These are phyloP conservation scores for Corythaeola cristata DNA, from an alignment of 2,113 vertebrate species.

Conservation along the genomic window DNA sequence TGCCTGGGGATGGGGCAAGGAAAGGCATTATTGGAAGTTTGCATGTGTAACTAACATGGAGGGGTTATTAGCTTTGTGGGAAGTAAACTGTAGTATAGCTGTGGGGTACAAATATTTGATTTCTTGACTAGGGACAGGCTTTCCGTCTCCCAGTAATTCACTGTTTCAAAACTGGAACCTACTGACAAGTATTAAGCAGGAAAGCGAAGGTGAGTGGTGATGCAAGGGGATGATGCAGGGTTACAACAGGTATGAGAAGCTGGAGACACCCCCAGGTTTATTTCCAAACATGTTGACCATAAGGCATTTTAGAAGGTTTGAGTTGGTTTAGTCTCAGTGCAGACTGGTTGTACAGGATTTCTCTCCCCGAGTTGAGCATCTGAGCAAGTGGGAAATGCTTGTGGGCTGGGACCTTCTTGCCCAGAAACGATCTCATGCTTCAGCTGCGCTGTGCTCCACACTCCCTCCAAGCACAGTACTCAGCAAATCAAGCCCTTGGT, in stretches of 20 bases:
- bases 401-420: fast-evolving
- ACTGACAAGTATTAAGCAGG: neutral
- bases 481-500: neutral
- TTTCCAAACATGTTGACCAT: neutral
- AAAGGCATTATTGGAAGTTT: neutral
- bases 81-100: neutral
- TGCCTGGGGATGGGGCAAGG: neutral
- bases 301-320: neutral
- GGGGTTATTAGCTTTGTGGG: neutral
- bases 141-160: neutral
- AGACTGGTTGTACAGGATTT: neutral
- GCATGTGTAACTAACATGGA: neutral
- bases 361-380: neutral
- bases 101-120: neutral
- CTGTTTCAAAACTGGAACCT: neutral
- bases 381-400: fast-evolving
- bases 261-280: neutral
- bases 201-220: neutral
- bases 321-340: neutral
- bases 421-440: neutral
- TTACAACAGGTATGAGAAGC: neutral
- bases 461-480: fast-evolving
- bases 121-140: neutral
- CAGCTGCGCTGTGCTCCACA: fast-evolving
- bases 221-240: fast-evolving